Evolutionary conservation across 2,888 invertebrate species (phyloP), one percentile per base, ranked within the genome.

Genomic region (Nomada fucata): DNA sequence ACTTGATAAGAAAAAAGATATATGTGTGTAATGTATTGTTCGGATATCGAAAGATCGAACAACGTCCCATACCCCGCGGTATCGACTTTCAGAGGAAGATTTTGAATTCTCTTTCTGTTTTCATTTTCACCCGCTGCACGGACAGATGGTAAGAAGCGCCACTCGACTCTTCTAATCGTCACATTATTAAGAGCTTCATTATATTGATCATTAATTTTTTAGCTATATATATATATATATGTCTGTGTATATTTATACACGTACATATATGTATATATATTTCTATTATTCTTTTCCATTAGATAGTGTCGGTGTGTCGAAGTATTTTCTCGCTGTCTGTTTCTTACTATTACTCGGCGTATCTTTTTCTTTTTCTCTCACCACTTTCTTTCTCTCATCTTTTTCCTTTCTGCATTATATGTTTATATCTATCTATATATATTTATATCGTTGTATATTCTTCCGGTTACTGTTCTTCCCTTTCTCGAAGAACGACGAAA

Each of bases 141-240:
- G 93, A 93, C 93, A 93, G 93, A 93, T 93, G 93, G 93, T 93
- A 93, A 93, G 93, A 93, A 91, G 89, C 90, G 89, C 89, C 90
- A 88, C 84, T 90, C 89, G 88, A 91, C 86, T 91, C 88, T 91
- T 87, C 76, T 90, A 86, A 87, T 91, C 90, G 88, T 89, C 90
- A 91, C 90, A 91, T 91, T 89, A 88, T 91, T 90, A 91, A 92
- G 87, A 89, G 92, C 92, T 92, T 92, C 89, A 86, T 89, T 89
- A 76, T 70, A 87, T 88, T 89, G 50, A 88, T 87, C 87, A 88
- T 89, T 88, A 73, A 86, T 88, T 83, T 85, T 86, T 79, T 88
- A 82, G 87, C 87, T 79, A 85, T 61, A 65, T 29, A 68, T 20
- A 64, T 64, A 50, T 64, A 64, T 47, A 44, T 44, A 10, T 44